These are phyloP conservation scores for Pygmarrhopalites habei DNA, from an alignment of 1,140 invertebrate species.

Conservation along the genomic window DNA sequence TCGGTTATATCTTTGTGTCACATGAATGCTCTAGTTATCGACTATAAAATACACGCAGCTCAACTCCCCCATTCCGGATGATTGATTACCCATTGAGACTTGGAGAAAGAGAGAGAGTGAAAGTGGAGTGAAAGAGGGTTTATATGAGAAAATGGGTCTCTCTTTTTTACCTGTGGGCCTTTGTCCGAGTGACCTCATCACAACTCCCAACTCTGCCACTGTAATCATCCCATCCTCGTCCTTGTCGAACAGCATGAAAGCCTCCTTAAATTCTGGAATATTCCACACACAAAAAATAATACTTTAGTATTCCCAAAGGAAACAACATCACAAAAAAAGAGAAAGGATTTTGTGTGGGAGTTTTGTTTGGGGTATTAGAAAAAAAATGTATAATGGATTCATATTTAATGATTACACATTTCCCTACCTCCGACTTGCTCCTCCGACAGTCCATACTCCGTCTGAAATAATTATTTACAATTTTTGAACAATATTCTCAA, in stretches of 20 bases:
- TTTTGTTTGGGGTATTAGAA: background rate
- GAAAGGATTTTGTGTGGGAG: background rate
- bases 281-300: background rate
- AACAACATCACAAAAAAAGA: background rate
- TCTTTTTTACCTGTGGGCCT: constrained; percentile 67
- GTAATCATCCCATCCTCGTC: constrained; percentile 86
- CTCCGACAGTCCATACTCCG: constrained; percentile 75
- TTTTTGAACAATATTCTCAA: too few relatives aligned
- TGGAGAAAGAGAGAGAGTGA: too few relatives aligned
- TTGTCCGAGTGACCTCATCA: constrained; percentile 81
- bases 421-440: constrained; percentile 71
- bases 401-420: background rate
- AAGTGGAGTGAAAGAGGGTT: too few relatives aligned
- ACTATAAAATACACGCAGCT: too few relatives aligned
- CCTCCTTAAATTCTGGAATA: constrained; percentile 76
- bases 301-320: background rate
- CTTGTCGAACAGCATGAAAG: constrained; percentile 87
- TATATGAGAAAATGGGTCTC: too few relatives aligned
- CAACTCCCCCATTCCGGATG: too few relatives aligned
- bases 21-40: too few relatives aligned
- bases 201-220: constrained; percentile 76
- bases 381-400: too few relatives aligned
- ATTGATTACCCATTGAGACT: too few relatives aligned
- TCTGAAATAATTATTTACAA: constrained; percentile 56
- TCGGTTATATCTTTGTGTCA: too few relatives aligned